phyloP scores from a whole-genome alignment of 2,113 vertebrate species.

The Crotalus tigris region DNA sequence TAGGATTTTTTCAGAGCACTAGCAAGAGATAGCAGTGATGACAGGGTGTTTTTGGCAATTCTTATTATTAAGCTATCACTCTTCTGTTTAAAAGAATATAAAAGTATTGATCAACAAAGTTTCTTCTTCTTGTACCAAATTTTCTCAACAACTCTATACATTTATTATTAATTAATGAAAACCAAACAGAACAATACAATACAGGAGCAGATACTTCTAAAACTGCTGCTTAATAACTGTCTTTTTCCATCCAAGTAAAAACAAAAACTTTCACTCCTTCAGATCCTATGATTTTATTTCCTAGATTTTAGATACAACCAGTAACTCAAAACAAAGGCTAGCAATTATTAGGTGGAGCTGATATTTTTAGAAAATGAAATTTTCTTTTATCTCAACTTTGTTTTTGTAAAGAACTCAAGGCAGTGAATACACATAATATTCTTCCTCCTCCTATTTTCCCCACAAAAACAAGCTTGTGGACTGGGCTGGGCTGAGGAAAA shows the following conservation, averaged over 20 bases:
- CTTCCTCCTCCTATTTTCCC: background rate
- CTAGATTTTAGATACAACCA: background rate
- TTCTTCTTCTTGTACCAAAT: background rate
- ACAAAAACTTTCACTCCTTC: background rate
- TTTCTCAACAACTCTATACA: background rate
- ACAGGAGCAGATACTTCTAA: background rate
- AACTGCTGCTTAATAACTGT: background rate
- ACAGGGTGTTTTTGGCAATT: background rate
- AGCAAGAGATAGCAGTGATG: background rate
- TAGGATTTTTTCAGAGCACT: background rate
- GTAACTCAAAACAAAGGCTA: background rate
- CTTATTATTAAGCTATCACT: background rate
- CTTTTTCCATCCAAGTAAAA: background rate
- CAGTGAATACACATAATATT: background rate
- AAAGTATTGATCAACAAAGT: background rate
- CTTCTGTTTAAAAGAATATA: background rate
- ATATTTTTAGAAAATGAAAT: background rate
- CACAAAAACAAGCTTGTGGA: background rate
- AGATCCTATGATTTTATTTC: background rate
- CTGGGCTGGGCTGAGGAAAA: background rate
- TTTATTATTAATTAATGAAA: background rate
- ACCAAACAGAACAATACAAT: background rate
- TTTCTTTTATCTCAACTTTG: background rate
- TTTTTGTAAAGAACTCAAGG: background rate
- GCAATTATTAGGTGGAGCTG: background rate